Evolutionary conservation across 2,888 invertebrate species (phyloP).

Genomic region (Azorinus chamasolen): DNA sequence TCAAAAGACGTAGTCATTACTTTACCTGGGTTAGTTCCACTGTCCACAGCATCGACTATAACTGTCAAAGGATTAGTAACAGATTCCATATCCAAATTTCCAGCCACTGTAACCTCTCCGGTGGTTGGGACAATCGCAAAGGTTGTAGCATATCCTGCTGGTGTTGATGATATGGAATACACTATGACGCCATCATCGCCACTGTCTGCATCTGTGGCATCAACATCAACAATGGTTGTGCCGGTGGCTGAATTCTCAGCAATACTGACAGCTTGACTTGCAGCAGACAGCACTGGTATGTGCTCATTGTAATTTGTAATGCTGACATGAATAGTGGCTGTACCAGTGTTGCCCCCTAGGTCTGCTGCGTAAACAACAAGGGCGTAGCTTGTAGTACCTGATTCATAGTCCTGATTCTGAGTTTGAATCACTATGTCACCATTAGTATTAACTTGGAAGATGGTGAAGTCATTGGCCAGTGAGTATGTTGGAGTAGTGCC

Average conservation of each 20-base stretch:
- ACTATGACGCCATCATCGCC: conserved; percentile 70
- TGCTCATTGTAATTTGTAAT: conserved; percentile 73
- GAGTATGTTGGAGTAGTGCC: conserved; percentile 63
- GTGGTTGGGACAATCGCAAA: conserved; percentile 63
- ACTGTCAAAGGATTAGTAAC: conserved; percentile 44
- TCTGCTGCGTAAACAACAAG: conserved; percentile 93
- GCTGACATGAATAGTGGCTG: conserved; percentile 88
- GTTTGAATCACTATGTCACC: conserved; percentile 55
- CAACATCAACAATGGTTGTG: conserved; percentile 60
- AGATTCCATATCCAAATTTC: conserved; percentile 43
- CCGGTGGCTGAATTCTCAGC: conserved; percentile 69
- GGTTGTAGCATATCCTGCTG: conserved; percentile 58
- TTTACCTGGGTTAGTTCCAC: conserved; percentile 20
- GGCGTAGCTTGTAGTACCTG: conserved; percentile 48
- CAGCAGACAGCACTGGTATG: conserved; percentile 62
- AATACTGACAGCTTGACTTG: conserved; percentile 54
- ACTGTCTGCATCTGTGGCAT: conserved; percentile 75
- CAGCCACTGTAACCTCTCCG: conserved; percentile 54
- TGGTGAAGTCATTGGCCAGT: conserved; percentile 41
- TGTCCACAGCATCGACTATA: conserved; percentile 41
- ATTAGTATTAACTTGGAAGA: conserved; percentile 64
- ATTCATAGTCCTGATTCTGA: conserved; percentile 69
- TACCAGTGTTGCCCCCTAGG: conserved; percentile 94
- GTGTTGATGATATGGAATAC: conserved; percentile 60
- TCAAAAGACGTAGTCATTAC: no score